phyloP scores from a whole-genome alignment of 2,888 invertebrate species.

The Ganaspis brasiliensis region DNA sequence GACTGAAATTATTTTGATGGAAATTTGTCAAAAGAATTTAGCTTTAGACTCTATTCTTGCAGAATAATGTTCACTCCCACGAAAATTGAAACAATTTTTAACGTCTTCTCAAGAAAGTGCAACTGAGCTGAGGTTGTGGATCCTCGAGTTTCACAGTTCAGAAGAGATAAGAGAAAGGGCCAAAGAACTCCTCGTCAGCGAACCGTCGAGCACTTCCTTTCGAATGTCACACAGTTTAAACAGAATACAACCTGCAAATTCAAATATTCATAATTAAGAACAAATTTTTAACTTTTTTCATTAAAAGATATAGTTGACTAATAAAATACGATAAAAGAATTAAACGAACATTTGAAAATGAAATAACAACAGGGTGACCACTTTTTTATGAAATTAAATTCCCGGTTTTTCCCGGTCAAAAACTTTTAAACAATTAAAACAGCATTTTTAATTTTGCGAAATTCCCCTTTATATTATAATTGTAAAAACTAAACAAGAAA shows the following conservation, averaged over 20 bases:
- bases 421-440: too few species aligned
- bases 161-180: conserved; percentile 56
- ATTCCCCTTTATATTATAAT: too few species aligned
- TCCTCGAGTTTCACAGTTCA: conserved; percentile 56
- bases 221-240: conserved; percentile 50
- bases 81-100: background rate
- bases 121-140: conserved; percentile 16
- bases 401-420: too few species aligned
- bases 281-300: background rate
- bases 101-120: background rate
- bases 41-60: background rate
- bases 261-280: background rate
- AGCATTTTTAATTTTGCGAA: too few species aligned
- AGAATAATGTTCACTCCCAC: background rate
- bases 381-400: too few species aligned
- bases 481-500: too few species aligned
- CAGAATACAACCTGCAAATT: conserved; percentile 22
- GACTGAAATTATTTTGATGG: background rate
- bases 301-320: too few species aligned
- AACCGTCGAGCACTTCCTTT: conserved; percentile 60
- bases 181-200: conserved; percentile 58
- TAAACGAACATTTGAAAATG: too few species aligned
- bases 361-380: too few species aligned
- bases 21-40: background rate
- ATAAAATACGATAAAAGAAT: too few species aligned